Conservation (phyloP, 2,113 vertebrate species). For the Manacus vitellinus region DNA sequence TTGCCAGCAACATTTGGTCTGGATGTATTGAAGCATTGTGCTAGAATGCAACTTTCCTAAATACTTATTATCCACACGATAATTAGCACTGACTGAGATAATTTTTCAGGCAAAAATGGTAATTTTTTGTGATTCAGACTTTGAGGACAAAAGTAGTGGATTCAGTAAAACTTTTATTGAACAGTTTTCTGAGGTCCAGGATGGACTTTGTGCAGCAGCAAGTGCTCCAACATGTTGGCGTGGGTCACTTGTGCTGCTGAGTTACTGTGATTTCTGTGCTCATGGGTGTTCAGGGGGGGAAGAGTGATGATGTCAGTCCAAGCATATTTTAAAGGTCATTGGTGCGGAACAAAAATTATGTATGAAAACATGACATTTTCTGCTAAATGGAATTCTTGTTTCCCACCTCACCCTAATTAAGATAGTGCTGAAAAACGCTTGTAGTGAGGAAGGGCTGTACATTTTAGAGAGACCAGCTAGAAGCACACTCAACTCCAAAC, state of each 20-base stretch:
- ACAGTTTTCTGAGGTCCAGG: neutral
- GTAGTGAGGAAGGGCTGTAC: neutral
- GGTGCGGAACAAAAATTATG: neutral
- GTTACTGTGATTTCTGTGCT: neutral
- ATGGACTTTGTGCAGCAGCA: neutral
- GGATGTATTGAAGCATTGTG: neutral
- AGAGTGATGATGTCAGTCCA: neutral
- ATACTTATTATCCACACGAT: neutral
- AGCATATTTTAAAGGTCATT: slow-evolving; percentile 36
- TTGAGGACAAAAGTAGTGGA: neutral
- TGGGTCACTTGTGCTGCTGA: neutral
- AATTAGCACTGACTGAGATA: neutral
- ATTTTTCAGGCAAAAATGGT: neutral
- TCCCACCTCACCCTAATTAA: slow-evolving; percentile 27
- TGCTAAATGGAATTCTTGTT: slow-evolving; percentile 30
- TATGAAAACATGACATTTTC: slow-evolving; percentile 35
- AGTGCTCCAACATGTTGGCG: neutral
- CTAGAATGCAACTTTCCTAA: neutral
- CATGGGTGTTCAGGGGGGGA: neutral
- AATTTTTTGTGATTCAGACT: neutral
- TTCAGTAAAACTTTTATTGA: neutral
- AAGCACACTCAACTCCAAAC: neutral
- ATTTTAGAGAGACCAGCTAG: neutral
- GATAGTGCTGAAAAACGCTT: neutral
- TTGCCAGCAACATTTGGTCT: neutral